These are phyloP conservation scores for Ceyx cyanopectus DNA, from an alignment of 2,113 vertebrate species.

Conservation along the genomic window DNA sequence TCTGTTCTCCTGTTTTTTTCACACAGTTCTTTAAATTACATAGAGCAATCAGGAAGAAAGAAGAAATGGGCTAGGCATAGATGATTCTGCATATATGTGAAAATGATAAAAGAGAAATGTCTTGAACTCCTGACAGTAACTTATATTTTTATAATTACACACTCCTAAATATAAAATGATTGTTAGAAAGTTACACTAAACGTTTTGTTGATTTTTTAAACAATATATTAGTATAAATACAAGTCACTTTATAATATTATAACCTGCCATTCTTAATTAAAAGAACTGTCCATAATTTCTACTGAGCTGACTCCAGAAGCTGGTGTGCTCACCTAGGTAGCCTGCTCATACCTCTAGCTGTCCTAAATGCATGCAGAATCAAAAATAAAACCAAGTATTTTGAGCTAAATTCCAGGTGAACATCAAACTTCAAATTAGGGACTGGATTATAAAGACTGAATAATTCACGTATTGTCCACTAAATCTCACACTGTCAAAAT, in stretches of 20 bases:
- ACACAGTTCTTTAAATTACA: neutral
- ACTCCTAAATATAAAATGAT: no score
- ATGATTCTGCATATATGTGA: neutral
- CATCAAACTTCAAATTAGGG: conserved; percentile 1
- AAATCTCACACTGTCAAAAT: neutral
- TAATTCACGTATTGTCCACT: neutral
- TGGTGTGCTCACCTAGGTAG: neutral
- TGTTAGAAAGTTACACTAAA: no score
- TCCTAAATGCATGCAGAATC: neutral
- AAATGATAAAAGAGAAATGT: neutral
- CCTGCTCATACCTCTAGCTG: neutral
- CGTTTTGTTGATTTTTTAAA: no score
- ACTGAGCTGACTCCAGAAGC: neutral
- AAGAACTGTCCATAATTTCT: neutral
- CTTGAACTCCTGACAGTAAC: no score
- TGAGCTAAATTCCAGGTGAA: neutral
- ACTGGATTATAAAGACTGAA: neutral
- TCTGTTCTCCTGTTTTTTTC: neutral
- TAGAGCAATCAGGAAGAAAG: neutral
- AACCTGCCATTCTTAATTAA: neutral
- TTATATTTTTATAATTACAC: no score
- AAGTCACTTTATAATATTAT: neutral
- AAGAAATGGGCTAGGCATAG: neutral
- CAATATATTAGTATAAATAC: neutral
- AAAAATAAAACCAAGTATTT: neutral